Conservation (phyloP, 2,888 invertebrate species). For the Apotomis turbidana region DNA sequence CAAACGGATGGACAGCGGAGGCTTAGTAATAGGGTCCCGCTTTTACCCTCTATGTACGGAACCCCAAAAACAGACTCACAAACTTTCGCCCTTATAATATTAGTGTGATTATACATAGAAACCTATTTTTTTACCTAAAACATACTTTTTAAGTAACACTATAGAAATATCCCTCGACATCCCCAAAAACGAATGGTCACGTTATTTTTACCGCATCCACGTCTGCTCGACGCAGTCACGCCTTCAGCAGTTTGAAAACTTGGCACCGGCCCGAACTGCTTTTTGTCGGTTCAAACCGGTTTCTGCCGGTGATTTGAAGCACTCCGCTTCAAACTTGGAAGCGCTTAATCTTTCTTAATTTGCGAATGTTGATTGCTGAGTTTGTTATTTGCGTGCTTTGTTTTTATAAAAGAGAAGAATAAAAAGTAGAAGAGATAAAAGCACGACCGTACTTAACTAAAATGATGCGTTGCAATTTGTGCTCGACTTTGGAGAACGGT, state of each 20-base stretch:
- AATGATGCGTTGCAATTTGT: no score
- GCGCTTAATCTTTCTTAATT: conserved; percentile 28
- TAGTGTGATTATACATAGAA: no score
- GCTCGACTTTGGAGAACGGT: no score
- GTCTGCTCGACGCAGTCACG: conserved; percentile 55
- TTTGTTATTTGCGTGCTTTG: conserved; percentile 18
- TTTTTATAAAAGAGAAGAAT: neutral
- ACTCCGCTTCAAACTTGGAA: conserved; percentile 27
- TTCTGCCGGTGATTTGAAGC: conserved; percentile 45
- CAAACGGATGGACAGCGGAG: no score
- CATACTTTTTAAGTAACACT: neutral
- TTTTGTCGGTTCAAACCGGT: conserved; percentile 53
- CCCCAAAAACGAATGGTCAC: neutral
- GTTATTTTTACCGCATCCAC: conserved; percentile 12
- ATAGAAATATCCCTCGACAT: neutral
- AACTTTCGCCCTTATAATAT: no score
- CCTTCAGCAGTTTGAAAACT: conserved; percentile 55
- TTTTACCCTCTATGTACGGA: no score
- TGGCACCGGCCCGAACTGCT: conserved; percentile 60
- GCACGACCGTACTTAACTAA: no score
- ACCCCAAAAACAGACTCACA: no score
- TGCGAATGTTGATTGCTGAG: conserved; percentile 1
- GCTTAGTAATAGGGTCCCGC: no score
- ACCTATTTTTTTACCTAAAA: no score
- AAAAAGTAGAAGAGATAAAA: no score